Evolutionary conservation across 2,888 invertebrate species (phyloP), one percentile per base, ranked within the genome.

Genomic region (Junonia oenone): DNA sequence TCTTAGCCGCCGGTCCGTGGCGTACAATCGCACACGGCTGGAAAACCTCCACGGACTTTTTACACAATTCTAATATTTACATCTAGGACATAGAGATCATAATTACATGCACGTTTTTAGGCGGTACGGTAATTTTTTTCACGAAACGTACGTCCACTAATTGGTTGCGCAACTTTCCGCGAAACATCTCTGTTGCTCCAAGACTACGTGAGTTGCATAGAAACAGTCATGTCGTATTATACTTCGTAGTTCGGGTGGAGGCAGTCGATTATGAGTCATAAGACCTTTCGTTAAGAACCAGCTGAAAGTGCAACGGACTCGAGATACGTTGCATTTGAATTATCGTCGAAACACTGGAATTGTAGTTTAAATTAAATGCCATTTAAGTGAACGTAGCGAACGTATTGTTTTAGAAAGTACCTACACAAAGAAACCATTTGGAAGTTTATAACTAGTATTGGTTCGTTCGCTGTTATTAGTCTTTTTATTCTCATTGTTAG

Each of bases 351-450:
- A 71, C 69, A 66, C 54, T 76, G 74, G 76, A 75, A 78, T 75
- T 78, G 75, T 75, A 72, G 75, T 78, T 78, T 76, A 76, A 80
- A 78, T 81, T 78, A 77, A 81, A 83, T 76, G 76, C 70, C 71
- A 72, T 72, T 73, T 75, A 66, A 79, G 78, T 78, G 79, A 80
- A 76, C 80, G 78, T 71, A 60, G 55, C 55, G 52, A 70, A 46
- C 38, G 75, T 72, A 78, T 78, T 81, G 77, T 81, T 80, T 82
- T 81, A 81, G 81, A 84, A 83, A 83, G 83, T 81, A 73, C n/a
- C n/a, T n/a, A n/a, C 72, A 69, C 73, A 69, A 59, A 56, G 38
- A 31, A 56, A 59, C 56, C 47, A 60, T 59, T 63, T 59, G 55
- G 59, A 60, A 60, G 49, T 59, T 50, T 43, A 43, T 26, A 26